Percentiles rank a stretch among this genome's conserved stretches.
Conservation (phyloP, 2,113 vertebrate genomes). For the Podilymbus podiceps region DNA sequence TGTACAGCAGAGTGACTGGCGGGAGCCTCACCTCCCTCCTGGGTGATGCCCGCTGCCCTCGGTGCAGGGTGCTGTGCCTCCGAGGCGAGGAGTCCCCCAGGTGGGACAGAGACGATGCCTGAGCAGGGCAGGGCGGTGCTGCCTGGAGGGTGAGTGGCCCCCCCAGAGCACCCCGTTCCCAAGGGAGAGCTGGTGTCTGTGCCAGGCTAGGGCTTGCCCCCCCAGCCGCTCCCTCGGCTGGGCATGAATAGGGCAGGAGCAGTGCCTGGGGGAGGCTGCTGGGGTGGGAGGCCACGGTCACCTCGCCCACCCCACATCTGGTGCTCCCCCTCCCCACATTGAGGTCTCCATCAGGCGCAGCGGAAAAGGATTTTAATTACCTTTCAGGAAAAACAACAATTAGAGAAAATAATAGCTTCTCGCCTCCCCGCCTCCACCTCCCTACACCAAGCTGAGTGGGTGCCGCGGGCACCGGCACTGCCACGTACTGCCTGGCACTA, state of each 20-base stretch:
- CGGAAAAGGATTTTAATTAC: slow-evolving; percentile 85
- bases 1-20: rapidly evolving
- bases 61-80: not conserved
- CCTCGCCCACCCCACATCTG: not conserved
- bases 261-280: not conserved
- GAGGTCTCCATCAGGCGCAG: slow-evolving; percentile 74
- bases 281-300: not conserved
- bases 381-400: slow-evolving; percentile 86
- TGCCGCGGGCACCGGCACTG: rapidly evolving
- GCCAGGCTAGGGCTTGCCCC: not conserved
- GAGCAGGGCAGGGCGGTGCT: not conserved
- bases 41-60: not conserved
- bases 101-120: not conserved
- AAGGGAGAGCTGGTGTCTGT: not conserved
- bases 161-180: not conserved
- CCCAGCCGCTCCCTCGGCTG: not conserved
- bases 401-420: slow-evolving; percentile 81
- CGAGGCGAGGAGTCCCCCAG: not conserved
- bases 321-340: not conserved
- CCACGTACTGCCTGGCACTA: rapidly evolving
- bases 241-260: rapidly evolving
- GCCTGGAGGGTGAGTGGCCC: too few species aligned
- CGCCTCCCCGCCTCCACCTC: not conserved
- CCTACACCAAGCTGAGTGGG: not conserved
- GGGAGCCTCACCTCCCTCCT: not conserved